phyloP scores from a whole-genome alignment of 1,140 invertebrate species.

The Brachystomella parvula region DNA sequence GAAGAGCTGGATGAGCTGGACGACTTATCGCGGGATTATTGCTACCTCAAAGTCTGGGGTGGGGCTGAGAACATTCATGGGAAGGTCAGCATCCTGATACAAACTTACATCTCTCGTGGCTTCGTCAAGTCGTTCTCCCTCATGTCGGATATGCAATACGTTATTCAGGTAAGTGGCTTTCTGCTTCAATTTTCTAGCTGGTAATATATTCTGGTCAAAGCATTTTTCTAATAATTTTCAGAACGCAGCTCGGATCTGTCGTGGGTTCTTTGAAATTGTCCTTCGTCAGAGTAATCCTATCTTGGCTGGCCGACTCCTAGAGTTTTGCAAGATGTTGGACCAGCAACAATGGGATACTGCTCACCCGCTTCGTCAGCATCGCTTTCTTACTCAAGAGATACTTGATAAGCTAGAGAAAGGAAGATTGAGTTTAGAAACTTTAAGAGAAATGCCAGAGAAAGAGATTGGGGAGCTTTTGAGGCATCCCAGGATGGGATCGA shows the following conservation, averaged over 20 bases:
- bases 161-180: slow-evolving; percentile 62
- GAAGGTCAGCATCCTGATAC: slow-evolving; percentile 95
- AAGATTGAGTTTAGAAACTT: slow-evolving; percentile 61
- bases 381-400: slow-evolving; percentile 64
- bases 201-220: slow-evolving; percentile 12
- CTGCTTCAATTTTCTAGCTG: background rate
- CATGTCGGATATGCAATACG: slow-evolving; percentile 85
- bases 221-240: slow-evolving; percentile 44
- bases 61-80: slow-evolving; percentile 82
- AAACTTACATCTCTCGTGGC: slow-evolving; percentile 76
- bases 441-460: slow-evolving; percentile 75
- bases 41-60: slow-evolving; percentile 65
- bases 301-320: slow-evolving; percentile 70
- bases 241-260: slow-evolving; percentile 80
- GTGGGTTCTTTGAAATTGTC: slow-evolving; percentile 91
- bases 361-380: slow-evolving; percentile 78
- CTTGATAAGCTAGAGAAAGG: slow-evolving; percentile 72
- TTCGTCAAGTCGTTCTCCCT: slow-evolving; percentile 78
- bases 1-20: slow-evolving; percentile 91
- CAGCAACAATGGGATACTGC: slow-evolving; percentile 79
- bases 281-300: slow-evolving; percentile 80
- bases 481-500: slow-evolving; percentile 63
- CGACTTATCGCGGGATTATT: slow-evolving; percentile 58
- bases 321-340: slow-evolving; percentile 83
- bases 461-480: slow-evolving; percentile 70